Conservation (phyloP, 2,113 vertebrate genomes). For the Poecile atricapillus region DNA sequence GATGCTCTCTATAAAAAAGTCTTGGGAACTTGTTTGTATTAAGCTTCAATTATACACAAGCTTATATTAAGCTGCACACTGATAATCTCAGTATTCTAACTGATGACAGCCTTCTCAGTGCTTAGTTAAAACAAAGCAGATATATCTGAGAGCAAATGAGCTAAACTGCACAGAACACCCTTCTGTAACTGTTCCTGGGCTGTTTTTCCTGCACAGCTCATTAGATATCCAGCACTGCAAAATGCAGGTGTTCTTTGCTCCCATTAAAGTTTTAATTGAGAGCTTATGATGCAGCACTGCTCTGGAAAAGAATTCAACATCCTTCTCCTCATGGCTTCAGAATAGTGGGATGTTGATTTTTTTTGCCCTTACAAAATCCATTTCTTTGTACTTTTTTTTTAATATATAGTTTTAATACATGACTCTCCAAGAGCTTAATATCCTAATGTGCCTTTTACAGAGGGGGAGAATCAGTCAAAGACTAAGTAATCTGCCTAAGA, state of each 20-base stretch:
- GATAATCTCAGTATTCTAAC: background rate
- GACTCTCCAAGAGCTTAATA: slow-evolving; percentile 1
- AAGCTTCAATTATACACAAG: background rate
- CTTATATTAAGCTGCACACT: background rate
- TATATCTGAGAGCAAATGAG: background rate
- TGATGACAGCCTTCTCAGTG: background rate
- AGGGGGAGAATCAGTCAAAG: slow-evolving; percentile 27
- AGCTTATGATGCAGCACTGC: background rate
- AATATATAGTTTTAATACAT: background rate
- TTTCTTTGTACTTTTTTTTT: background rate
- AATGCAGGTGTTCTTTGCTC: background rate
- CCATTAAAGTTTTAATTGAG: slow-evolving; percentile 3
- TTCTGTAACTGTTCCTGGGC: background rate
- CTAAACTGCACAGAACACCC: background rate
- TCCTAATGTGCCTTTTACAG: slow-evolving; percentile 29
- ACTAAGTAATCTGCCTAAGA: slow-evolving; percentile 31
- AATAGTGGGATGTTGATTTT: background rate
- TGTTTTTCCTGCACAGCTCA: background rate
- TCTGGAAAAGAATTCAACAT: background rate
- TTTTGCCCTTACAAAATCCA: background rate
- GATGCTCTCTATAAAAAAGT: background rate
- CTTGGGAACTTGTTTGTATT: background rate
- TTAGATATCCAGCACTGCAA: slow-evolving; percentile 6
- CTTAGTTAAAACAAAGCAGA: background rate
- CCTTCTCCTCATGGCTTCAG: background rate